phyloP scores from a whole-genome alignment of 92 coral and sea anemone genomes.

The Paragorgia papillata region DNA sequence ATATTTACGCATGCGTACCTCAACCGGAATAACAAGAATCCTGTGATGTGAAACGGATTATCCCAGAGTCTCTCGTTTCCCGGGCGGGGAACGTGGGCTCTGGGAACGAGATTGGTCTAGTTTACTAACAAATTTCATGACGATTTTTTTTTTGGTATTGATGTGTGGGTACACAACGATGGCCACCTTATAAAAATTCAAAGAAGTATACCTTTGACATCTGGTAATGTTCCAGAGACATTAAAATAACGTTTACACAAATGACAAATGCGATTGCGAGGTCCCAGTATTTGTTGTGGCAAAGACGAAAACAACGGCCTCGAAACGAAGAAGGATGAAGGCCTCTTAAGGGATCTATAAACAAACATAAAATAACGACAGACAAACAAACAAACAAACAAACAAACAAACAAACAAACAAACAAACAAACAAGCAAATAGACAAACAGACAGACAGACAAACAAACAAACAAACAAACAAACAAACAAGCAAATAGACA shows the following conservation, averaged over 20 bases:
- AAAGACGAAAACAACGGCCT: slow-evolving; percentile 66
- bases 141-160: too few relatives aligned
- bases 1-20: too few relatives aligned
- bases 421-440: neutral
- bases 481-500: neutral
- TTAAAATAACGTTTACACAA: slow-evolving; percentile 83
- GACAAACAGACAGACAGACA: neutral
- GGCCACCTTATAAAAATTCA: too few relatives aligned
- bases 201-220: slow-evolving; percentile 75
- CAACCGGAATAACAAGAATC: too few relatives aligned
- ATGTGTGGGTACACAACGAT: too few relatives aligned
- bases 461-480: neutral
- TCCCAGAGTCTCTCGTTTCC: too few relatives aligned
- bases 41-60: too few relatives aligned
- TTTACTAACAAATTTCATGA: too few relatives aligned
- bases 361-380: neutral
- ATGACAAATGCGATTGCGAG: slow-evolving; percentile 80
- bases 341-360: slow-evolving; percentile 46
- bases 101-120: too few relatives aligned
- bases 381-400: neutral
- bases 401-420: neutral
- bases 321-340: slow-evolving; percentile 61
- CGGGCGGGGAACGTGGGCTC: too few relatives aligned
- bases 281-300: slow-evolving; percentile 93
- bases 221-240: slow-evolving; percentile 95